Evolutionary conservation across 2,888 invertebrate genomes (phyloP).

Genomic region (Drosophila leonis): DNA sequence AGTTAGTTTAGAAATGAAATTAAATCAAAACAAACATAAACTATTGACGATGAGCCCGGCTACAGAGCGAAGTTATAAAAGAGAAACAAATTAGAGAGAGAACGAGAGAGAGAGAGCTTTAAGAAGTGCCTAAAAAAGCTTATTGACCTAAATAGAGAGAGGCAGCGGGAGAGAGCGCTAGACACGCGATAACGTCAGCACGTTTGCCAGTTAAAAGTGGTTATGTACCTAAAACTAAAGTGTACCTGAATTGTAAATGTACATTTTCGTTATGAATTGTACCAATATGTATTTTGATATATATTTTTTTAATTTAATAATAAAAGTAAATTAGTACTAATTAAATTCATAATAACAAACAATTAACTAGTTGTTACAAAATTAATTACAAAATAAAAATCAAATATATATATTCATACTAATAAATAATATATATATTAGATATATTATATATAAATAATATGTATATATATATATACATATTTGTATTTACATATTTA

Average conservation of each 20-base stretch:
- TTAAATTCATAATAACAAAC: too few relatives aligned
- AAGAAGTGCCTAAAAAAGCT: neutral
- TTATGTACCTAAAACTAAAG: neutral
- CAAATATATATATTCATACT: too few relatives aligned
- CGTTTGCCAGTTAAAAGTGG: neutral
- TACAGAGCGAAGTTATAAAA: constrained; percentile 11
- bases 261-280: neutral
- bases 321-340: too few relatives aligned
- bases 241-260: neutral
- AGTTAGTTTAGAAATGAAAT: constrained; percentile 41
- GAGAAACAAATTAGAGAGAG: neutral
- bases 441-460: too few relatives aligned
- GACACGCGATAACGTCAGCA: neutral
- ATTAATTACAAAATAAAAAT: too few relatives aligned
- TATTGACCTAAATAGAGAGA: neutral
- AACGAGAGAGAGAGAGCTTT: neutral
- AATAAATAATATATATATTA: too few relatives aligned
- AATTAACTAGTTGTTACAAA: too few relatives aligned
- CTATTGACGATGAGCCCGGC: constrained; percentile 1
- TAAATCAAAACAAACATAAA: constrained; percentile 28
- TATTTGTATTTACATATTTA: too few relatives aligned
- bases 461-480: too few relatives aligned
- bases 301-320: too few relatives aligned
- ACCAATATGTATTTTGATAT: too few relatives aligned
- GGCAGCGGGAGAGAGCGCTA: neutral